Conservation (phyloP, 2,113 vertebrate species). For the Xyrauchen texanus region DNA sequence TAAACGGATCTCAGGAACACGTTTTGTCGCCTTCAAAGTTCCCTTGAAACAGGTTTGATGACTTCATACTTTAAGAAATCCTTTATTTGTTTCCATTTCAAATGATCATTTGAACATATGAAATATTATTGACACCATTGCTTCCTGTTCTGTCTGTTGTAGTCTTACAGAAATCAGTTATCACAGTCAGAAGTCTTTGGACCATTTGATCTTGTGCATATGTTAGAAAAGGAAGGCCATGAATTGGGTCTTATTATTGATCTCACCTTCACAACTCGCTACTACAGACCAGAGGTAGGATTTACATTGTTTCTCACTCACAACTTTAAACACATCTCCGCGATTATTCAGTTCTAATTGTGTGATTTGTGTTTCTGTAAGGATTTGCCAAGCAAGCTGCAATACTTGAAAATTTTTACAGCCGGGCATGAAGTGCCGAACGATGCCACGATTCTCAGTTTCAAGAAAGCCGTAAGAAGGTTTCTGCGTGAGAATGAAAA, state of each 20-base stretch:
- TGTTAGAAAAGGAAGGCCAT: conserved; percentile 73
- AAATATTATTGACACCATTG: not conserved
- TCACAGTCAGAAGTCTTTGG: conserved; percentile 74
- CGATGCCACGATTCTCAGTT: conserved; percentile 73
- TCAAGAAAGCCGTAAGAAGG: conserved; percentile 74
- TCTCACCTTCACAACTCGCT: conserved; percentile 84
- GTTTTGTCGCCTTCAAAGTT: conserved; percentile 91
- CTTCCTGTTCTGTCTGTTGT: not conserved
- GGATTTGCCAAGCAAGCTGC: conserved; percentile 80
- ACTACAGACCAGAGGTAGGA: conserved; percentile 80
- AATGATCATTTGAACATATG: not conserved
- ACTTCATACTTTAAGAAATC: not conserved
- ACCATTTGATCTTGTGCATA: conserved; percentile 77
- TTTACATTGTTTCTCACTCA: not conserved
- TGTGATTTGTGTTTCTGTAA: conserved; percentile 54
- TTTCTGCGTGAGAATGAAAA: conserved; percentile 80
- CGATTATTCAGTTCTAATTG: not conserved
- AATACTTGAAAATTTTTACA: conserved; percentile 83
- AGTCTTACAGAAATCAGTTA: conserved; percentile 77
- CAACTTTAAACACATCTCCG: not conserved
- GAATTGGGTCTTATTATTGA: conserved; percentile 88
- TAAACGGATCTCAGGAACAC: conserved; percentile 80
- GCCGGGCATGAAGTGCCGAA: conserved; percentile 81
- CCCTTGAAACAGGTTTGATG: conserved; percentile 80
- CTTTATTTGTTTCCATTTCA: not conserved